Conservation (phyloP, 2,888 invertebrate species). For the Xylota sylvarum region DNA sequence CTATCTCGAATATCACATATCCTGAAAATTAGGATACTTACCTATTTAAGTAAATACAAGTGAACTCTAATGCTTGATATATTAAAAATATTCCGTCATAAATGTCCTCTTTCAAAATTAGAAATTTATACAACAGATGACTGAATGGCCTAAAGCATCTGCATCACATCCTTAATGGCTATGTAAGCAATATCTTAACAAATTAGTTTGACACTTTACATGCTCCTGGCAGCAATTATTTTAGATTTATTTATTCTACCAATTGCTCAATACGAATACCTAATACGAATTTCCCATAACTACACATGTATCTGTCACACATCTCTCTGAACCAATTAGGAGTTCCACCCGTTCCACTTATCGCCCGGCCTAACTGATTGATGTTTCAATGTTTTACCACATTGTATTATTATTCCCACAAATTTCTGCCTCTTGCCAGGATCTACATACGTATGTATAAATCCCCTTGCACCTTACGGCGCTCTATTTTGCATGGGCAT, state of each 20-base stretch:
- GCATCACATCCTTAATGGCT: not conserved
- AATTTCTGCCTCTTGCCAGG: conserved; percentile 13
- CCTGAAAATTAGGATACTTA: too few relatives aligned
- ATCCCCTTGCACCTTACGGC: too few relatives aligned
- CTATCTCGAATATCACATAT: too few relatives aligned
- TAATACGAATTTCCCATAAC: conserved; percentile 7
- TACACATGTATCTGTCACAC: not conserved
- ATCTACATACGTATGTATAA: too few relatives aligned
- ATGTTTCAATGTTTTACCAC: conserved; percentile 35
- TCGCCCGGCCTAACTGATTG: conserved; percentile 13
- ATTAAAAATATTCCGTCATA: too few relatives aligned
- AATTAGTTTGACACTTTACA: conserved; percentile 4
- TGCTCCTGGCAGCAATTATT: conserved; percentile 13
- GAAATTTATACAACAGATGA: too few relatives aligned
- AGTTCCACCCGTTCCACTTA: not conserved
- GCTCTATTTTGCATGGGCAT: not conserved
- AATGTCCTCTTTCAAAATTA: too few relatives aligned
- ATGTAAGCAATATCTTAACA: not conserved
- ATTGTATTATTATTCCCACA: conserved; percentile 39
- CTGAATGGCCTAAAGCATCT: not conserved
- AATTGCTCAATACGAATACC: conserved; percentile 4
- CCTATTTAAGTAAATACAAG: too few relatives aligned
- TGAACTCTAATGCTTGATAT: too few relatives aligned
- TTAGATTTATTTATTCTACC: conserved; percentile 27
- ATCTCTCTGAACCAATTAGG: conserved; percentile 16